Conservation (phyloP, 2,113 vertebrate species). For the Potamarius usumacintae region DNA sequence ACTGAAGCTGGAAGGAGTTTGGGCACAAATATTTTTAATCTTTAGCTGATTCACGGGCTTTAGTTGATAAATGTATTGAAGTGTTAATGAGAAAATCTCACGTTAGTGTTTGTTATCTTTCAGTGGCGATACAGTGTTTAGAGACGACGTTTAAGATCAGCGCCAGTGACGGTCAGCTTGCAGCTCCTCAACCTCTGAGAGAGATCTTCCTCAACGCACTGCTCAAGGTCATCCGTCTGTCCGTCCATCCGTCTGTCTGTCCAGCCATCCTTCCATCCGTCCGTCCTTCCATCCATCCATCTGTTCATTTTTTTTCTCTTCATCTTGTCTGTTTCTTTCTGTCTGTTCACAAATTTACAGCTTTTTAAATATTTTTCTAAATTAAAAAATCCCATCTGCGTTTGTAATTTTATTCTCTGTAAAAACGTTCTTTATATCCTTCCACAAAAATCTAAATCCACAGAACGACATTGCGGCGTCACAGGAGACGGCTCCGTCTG, state of each 20-base stretch:
- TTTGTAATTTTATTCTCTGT: background rate
- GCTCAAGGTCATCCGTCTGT: constrained; percentile 78
- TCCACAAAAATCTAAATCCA: background rate
- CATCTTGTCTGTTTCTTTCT: background rate
- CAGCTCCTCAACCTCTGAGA: constrained; percentile 82
- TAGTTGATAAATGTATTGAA: background rate
- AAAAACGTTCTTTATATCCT: background rate
- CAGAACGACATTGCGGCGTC: constrained; percentile 83
- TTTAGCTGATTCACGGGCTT: background rate
- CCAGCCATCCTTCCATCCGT: background rate
- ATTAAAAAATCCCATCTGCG: background rate
- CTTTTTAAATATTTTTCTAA: background rate
- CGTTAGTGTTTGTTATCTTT: constrained; percentile 2
- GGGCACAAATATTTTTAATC: background rate
- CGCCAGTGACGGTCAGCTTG: constrained; percentile 86
- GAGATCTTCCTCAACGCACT: constrained; percentile 90
- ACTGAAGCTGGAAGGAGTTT: background rate
- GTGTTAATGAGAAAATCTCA: constrained; percentile 25
- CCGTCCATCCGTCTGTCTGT: background rate
- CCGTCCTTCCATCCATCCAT: background rate
- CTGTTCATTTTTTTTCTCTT: background rate
- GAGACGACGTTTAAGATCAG: constrained; percentile 96
- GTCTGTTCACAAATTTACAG: background rate
- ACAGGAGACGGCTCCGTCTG: constrained; percentile 75
- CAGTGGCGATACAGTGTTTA: constrained; percentile 96